These are phyloP conservation scores for Drosophila seguyi DNA, from an alignment of 1,140 invertebrate genomes.

Conservation along the genomic window DNA sequence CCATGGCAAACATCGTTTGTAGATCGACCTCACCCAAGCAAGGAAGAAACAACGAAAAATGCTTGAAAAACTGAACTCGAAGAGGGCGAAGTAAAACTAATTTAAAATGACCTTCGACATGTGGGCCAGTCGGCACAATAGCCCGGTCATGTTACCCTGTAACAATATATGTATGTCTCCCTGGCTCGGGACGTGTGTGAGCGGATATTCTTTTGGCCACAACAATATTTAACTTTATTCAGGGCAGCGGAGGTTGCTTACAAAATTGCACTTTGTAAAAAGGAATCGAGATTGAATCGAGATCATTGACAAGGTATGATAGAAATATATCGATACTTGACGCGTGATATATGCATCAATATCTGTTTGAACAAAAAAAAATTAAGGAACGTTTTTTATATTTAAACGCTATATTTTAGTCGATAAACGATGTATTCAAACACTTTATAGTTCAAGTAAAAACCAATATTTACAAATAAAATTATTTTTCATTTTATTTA, in stretches of 20 bases:
- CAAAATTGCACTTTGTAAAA: neutral
- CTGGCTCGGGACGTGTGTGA: constrained; percentile 17
- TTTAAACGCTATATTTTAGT: too few species aligned
- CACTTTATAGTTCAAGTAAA: too few species aligned
- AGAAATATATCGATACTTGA: too few species aligned
- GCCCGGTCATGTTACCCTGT: constrained; percentile 61
- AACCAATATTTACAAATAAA: neutral
- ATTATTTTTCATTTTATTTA: neutral
- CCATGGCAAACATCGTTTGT: constrained; percentile 57
- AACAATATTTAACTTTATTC: constrained; percentile 65
- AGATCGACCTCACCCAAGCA: constrained; percentile 29
- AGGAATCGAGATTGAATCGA: too few species aligned
- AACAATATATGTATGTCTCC: constrained; percentile 16
- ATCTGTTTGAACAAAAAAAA: too few species aligned
- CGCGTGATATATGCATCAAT: too few species aligned
- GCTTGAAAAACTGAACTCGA: constrained; percentile 27
- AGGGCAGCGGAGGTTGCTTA: constrained; percentile 14
- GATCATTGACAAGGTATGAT: too few species aligned
- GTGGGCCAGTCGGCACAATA: constrained; percentile 58
- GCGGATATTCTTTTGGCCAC: constrained; percentile 31
- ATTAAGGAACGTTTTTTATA: too few species aligned
- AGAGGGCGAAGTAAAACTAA: constrained; percentile 62
- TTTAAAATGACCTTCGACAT: constrained; percentile 79
- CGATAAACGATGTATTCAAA: too few species aligned
- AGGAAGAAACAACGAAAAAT: constrained; percentile 23